Base-by-base conservation (phyloP, 1,140 invertebrate genomes). In the Camponotus vicinus region DNA sequence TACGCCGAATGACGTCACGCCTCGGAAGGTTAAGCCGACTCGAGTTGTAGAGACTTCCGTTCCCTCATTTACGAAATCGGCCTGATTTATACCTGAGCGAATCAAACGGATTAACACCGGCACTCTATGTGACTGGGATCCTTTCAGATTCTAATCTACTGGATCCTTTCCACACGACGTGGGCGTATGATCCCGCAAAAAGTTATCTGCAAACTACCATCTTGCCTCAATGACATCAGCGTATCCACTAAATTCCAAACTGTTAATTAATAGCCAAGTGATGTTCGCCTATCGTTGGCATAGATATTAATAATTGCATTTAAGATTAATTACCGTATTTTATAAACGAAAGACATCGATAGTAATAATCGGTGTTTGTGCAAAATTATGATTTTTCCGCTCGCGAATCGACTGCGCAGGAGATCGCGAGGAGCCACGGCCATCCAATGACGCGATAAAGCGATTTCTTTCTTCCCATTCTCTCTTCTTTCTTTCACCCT, bases 381-480 rank as follows among this genome's bases (percentile, higher is more conserved):
- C 52, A 6, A 80, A 49, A 69, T 64, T 8, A 21, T 4, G 61
- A 89, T 78, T 86, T 89, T 79, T 90, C 66, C 55, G 42, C 21
- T 21, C 5, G 49, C n/a, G 34, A 11, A 40, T 79, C 37, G n/a
- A 66, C 3, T 52, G 40, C 5, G 9, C 15, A 42, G 11, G 59
- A 34, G n/a, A 67, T 9, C 45, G 49, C 13, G 9, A n/a, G 32
- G 27, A 52, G 18, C 61, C 73, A 57, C 79, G 27, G 37, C 40
- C 66, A 15, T 61, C 59, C 87, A 34, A 85, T 89, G 89, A 90
- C 87, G 86, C 91, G 90, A 92, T 91, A 90, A 91, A 92, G 85
- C 84, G 88, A 91, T 92, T 91, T 92, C 87, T 89, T 89, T 75
- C 78, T 67, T 75, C 82, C 52, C 67, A 61, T 64, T 83, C 37